Percentiles rank a stretch among this genome's conserved stretches.
phyloP scores from a whole-genome alignment of 2,113 vertebrate species.

The Sigmodon hispidus region DNA sequence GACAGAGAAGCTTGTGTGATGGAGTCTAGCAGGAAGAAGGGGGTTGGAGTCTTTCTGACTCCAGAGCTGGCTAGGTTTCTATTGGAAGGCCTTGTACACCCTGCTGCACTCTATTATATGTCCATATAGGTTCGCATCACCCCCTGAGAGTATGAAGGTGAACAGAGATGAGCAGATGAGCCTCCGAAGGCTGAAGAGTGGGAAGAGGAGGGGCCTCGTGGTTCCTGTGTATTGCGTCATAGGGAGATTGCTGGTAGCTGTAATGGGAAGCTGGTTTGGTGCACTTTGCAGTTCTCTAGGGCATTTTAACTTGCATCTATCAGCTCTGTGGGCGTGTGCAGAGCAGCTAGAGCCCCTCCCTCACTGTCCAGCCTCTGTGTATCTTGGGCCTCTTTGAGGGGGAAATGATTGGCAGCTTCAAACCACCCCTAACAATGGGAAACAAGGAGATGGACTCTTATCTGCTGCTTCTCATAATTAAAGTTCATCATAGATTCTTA shows the following conservation, averaged over 20 bases:
- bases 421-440: constrained; percentile 71
- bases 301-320: constrained; percentile 80
- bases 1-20: neutral
- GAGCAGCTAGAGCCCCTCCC: constrained; percentile 9
- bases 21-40: neutral
- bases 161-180: neutral
- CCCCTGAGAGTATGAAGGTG: neutral
- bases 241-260: constrained; percentile 63
- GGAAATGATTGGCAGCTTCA: constrained; percentile 71
- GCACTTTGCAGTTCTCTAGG: constrained; percentile 69
- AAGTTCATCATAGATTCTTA: constrained; percentile 69
- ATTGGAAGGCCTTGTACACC: neutral
- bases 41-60: neutral
- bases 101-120: neutral
- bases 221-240: neutral
- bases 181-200: constrained; percentile 1
- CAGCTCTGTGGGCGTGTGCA: constrained; percentile 60
- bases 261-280: constrained; percentile 70
- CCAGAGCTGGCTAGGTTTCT: neutral
- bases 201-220: constrained; percentile 56
- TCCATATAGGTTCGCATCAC: neutral
- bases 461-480: constrained; percentile 79
- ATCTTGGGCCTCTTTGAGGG: constrained; percentile 66
- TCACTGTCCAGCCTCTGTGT: constrained; percentile 42
- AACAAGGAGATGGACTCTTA: constrained; percentile 73